A percentile compares a stretch with the other conserved stretches of the same genome.
phyloP scores from a whole-genome alignment of 2,113 vertebrate species.

The Hemichromis elongatus region DNA sequence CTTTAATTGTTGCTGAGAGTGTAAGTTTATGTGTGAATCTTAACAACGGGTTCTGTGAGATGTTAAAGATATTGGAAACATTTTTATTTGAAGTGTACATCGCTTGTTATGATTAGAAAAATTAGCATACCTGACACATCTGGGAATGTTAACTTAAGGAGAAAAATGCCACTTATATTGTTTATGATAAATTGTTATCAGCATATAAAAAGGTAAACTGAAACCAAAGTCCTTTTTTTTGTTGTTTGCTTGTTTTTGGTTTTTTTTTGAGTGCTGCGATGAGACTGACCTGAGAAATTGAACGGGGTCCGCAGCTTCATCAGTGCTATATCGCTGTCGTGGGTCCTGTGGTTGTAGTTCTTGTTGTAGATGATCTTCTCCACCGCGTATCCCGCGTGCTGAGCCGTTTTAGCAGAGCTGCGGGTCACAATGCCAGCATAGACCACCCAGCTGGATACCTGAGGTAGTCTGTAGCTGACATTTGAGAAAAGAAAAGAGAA shows the following conservation, averaged over 20 bases:
- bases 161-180: not conserved
- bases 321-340: slow-evolving; percentile 85
- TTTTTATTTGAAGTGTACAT: not conserved
- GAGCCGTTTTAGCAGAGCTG: slow-evolving; percentile 45
- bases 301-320: slow-evolving; percentile 79
- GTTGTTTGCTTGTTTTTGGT: not conserved
- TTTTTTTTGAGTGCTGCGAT: not conserved
- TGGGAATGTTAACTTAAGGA: not conserved
- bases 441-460: slow-evolving; percentile 78
- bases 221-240: not conserved
- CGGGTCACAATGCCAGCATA: slow-evolving; percentile 74
- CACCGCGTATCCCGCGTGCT: slow-evolving; percentile 63
- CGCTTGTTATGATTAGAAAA: not conserved
- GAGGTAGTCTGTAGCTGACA: slow-evolving; percentile 75
- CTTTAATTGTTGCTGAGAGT: not conserved
- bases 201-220: not conserved
- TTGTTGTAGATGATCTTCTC: slow-evolving; percentile 81
- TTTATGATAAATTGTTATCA: not conserved
- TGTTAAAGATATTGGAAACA: not conserved
- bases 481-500: slow-evolving; percentile 11
- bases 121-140: not conserved
- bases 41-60: not conserved
- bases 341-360: slow-evolving; percentile 77
- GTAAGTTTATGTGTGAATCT: not conserved
- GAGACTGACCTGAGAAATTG: slow-evolving; percentile 78